Evolutionary conservation across 1,140 invertebrate species (phyloP).

Genomic region (Telenomus remus): DNA sequence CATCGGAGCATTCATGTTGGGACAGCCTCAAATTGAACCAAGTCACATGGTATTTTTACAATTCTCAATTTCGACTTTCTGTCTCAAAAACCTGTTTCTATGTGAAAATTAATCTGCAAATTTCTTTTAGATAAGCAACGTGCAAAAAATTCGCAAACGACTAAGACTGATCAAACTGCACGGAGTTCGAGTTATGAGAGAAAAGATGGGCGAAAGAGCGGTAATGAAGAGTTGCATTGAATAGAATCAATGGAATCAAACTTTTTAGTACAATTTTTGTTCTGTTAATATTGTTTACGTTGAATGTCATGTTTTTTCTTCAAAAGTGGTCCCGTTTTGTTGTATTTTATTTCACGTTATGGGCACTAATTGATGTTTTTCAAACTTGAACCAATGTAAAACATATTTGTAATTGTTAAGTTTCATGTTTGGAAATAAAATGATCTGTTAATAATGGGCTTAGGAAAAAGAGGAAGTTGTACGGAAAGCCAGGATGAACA

Average conservation of each 20-base stretch:
- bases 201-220: slow-evolving; percentile 3
- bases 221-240: slow-evolving; percentile 13
- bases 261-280: not conserved
- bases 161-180: slow-evolving; percentile 74
- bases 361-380: not conserved
- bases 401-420: slow-evolving; percentile 17
- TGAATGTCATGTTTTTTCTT: not conserved
- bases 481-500: slow-evolving; percentile 64
- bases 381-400: too few relatives aligned
- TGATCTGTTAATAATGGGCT: slow-evolving; percentile 61
- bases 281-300: slow-evolving; percentile 6
- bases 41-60: slow-evolving; percentile 72
- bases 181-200: slow-evolving; percentile 68
- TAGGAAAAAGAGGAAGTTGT: slow-evolving; percentile 64
- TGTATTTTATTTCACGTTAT: not conserved
- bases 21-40: slow-evolving; percentile 74
- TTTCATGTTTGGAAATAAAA: slow-evolving; percentile 42
- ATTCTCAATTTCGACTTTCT: too few relatives aligned
- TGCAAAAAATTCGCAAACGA: slow-evolving; percentile 74
- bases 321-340: too few relatives aligned
- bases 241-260: too few relatives aligned
- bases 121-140: slow-evolving; percentile 43
- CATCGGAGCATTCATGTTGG: slow-evolving; percentile 68
- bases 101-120: too few relatives aligned
- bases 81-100: too few relatives aligned